phyloP scores from a whole-genome alignment of 1,140 invertebrate species.

The Andricus grossulariae region DNA sequence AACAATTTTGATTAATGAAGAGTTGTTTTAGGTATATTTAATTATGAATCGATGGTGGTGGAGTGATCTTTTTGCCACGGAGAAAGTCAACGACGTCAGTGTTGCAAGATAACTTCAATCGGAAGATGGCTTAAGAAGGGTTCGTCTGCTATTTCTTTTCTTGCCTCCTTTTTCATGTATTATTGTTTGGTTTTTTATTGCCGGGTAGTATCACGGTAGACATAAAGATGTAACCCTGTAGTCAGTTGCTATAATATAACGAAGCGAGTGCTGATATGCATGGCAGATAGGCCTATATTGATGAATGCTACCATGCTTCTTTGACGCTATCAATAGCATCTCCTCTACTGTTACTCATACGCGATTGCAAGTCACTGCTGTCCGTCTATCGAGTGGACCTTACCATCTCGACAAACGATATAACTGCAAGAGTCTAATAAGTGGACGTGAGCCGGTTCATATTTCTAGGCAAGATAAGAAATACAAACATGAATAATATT shows the following conservation, averaged over 20 bases:
- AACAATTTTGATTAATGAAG: too few relatives aligned
- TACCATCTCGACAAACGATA: constrained; percentile 11
- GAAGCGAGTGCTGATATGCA: constrained; percentile 52
- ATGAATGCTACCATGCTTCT: constrained; percentile 57
- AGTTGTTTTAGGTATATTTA: too few relatives aligned
- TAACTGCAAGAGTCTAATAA: background rate
- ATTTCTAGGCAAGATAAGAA: background rate
- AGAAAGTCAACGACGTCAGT: too few relatives aligned
- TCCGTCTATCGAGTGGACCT: constrained; percentile 25
- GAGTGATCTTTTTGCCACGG: too few relatives aligned
- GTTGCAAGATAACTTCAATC: too few relatives aligned
- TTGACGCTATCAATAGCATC: constrained; percentile 56
- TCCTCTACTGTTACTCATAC: constrained; percentile 43
- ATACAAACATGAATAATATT: background rate
- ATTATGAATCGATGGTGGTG: too few relatives aligned
- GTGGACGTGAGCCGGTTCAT: background rate
- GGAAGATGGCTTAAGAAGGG: too few relatives aligned
- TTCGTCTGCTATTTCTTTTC: background rate
- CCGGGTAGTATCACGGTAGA: constrained; percentile 34
- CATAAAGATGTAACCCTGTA: constrained; percentile 55
- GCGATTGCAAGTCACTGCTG: constrained; percentile 56
- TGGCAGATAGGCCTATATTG: constrained; percentile 54
- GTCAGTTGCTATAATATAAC: constrained; percentile 49
- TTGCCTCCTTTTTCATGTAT: background rate
- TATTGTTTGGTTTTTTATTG: background rate